A percentile compares a stretch with the other conserved stretches of the same genome.
Evolutionary conservation across 2,797 vertebrate species (phyloP).

Genomic region (Hylomyscus alleni): DNA sequence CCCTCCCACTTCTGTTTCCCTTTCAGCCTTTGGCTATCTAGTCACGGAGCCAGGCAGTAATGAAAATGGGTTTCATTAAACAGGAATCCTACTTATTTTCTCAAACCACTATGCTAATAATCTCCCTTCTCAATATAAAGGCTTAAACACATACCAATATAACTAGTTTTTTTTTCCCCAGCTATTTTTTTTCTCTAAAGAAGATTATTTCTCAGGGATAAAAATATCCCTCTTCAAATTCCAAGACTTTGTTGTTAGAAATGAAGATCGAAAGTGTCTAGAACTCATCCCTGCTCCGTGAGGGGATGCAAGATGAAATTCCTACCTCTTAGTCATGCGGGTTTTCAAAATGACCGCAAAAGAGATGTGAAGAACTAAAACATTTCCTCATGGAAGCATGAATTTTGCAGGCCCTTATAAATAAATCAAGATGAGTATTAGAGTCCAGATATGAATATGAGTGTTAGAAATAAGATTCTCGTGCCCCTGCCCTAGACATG

Average conservation of each 20-base stretch:
- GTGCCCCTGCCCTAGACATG: neutral
- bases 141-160: constrained; percentile 87
- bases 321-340: constrained; percentile 51
- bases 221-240: constrained; percentile 84
- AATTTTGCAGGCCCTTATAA: constrained; percentile 84
- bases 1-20: neutral
- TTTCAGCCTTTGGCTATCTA: constrained; percentile 68
- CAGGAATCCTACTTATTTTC: constrained; percentile 88
- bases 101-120: constrained; percentile 88
- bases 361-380: constrained; percentile 77
- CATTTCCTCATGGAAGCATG: constrained; percentile 78
- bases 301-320: constrained; percentile 58
- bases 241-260: constrained; percentile 84
- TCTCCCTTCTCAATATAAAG: constrained; percentile 87
- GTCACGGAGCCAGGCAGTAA: constrained; percentile 64
- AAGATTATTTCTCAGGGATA: constrained; percentile 86
- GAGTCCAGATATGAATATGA: constrained; percentile 77
- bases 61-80: constrained; percentile 77
- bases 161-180: constrained; percentile 86
- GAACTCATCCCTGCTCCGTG: constrained; percentile 38
- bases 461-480: constrained; percentile 60
- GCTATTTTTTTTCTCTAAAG: constrained; percentile 83
- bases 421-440: constrained; percentile 83
- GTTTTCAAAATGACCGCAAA: constrained; percentile 83
- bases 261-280: constrained; percentile 80